A percentile compares a stretch with the other conserved stretches of the same genome.
These are phyloP conservation scores for Tenthredo mesomela DNA, from an alignment of 2,888 invertebrate genomes.

Conservation along the genomic window DNA sequence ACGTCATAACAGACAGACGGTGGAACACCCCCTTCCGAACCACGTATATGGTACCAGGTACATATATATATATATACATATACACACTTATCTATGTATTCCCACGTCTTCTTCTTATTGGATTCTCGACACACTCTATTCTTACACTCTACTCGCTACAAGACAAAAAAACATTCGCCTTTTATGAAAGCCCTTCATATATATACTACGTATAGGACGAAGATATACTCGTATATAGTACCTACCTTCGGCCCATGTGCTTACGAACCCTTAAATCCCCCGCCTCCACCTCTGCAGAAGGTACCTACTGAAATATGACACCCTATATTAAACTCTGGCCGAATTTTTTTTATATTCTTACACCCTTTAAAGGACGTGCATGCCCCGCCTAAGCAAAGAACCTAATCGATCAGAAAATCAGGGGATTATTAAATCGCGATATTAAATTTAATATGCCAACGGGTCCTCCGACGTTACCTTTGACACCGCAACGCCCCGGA, in stretches of 20 bases:
- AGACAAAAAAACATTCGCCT: slow-evolving; percentile 60
- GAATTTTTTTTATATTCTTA: slow-evolving; percentile 55
- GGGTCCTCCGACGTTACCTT: neutral
- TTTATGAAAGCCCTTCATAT: slow-evolving; percentile 56
- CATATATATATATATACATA: neutral
- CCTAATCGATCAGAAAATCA: slow-evolving; percentile 68
- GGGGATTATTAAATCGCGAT: slow-evolving; percentile 66
- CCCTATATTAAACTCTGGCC: slow-evolving; percentile 66
- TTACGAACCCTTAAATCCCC: slow-evolving; percentile 49
- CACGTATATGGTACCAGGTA: neutral
- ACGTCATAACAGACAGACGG: slow-evolving; percentile 52
- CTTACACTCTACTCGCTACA: slow-evolving; percentile 46
- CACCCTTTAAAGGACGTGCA: slow-evolving; percentile 58
- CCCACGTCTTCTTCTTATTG: slow-evolving; percentile 54
- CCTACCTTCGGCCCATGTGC: neutral
- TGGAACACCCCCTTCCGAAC: slow-evolving; percentile 43
- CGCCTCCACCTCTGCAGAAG: slow-evolving; percentile 48
- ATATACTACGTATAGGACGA: slow-evolving; percentile 7
- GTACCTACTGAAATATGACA: slow-evolving; percentile 62
- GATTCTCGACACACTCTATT: slow-evolving; percentile 56
- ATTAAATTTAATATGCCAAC: slow-evolving; percentile 51
- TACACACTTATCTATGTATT: slow-evolving; percentile 2
- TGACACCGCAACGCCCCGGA: slow-evolving; percentile 39
- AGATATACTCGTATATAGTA: slow-evolving; percentile 16
- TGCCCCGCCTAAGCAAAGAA: slow-evolving; percentile 50